Evolutionary conservation across 2,797 vertebrate genomes (phyloP).

Genomic region (Danio aesculapii): DNA sequence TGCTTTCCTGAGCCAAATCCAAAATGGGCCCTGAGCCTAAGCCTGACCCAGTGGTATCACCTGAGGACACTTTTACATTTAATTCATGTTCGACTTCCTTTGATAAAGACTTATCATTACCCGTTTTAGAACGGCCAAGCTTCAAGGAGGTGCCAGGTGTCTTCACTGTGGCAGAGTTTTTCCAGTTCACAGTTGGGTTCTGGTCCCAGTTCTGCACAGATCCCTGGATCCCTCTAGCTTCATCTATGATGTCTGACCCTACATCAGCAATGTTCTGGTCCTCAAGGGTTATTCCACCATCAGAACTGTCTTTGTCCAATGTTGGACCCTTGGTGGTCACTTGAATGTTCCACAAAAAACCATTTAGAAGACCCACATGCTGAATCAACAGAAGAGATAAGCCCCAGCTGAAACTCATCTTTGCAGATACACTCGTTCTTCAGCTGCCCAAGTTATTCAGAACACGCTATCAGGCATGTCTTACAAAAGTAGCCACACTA

Average conservation of each 20-base stretch:
- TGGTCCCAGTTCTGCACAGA: slow-evolving; percentile 74
- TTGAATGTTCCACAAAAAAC: slow-evolving; percentile 53
- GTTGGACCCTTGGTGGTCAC: not conserved
- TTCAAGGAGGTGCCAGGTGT: slow-evolving; percentile 34
- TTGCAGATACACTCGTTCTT: slow-evolving; percentile 59
- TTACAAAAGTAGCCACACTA: slow-evolving; percentile 54
- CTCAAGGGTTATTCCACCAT: not conserved
- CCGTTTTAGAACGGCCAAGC: slow-evolving; percentile 58
- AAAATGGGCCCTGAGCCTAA: slow-evolving; percentile 45
- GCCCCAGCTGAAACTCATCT: slow-evolving; percentile 53
- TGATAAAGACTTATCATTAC: slow-evolving; percentile 65
- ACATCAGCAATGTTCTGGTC: slow-evolving; percentile 72
- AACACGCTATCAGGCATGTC: slow-evolving; percentile 52
- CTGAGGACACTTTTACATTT: slow-evolving; percentile 21
- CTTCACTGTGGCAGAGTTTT: slow-evolving; percentile 53
- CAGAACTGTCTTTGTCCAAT: not conserved
- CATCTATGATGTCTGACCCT: slow-evolving; percentile 74
- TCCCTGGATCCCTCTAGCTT: slow-evolving; percentile 73
- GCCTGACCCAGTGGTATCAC: slow-evolving; percentile 21
- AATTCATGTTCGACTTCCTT: slow-evolving; percentile 52
- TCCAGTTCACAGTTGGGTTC: slow-evolving; percentile 18
- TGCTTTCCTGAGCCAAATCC: slow-evolving; percentile 47
- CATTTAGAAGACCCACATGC: slow-evolving; percentile 57
- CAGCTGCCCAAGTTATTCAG: slow-evolving; percentile 40
- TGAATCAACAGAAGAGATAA: slow-evolving; percentile 64